Evolutionary conservation across 2,797 vertebrate genomes (phyloP).

Genomic region (Cyprinella venusta): DNA sequence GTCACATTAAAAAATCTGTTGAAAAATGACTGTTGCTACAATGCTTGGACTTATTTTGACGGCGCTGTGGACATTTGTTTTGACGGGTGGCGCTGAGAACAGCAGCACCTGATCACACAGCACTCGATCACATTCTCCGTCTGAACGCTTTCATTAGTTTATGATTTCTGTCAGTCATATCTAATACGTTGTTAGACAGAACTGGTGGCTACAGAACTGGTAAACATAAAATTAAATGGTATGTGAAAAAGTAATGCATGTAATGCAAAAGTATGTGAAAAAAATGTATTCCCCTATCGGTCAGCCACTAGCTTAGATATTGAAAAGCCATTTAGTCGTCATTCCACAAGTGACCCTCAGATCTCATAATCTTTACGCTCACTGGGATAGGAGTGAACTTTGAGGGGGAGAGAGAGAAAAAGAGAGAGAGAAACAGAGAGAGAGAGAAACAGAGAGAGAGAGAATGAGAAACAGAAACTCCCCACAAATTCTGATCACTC

Average conservation of each 20-base stretch:
- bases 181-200: no score
- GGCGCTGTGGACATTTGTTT: no score
- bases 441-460: not conserved
- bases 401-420: not conserved
- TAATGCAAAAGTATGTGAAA: no score
- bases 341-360: constrained; percentile 53
- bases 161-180: no score
- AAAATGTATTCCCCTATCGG: no score
- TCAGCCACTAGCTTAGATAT: not conserved
- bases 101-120: no score
- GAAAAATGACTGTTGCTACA: not conserved
- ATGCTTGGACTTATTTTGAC: not conserved
- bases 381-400: constrained; percentile 50
- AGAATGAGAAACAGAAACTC: not conserved
- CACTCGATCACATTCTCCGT: no score
- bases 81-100: no score
- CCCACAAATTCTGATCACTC: constrained; percentile 21
- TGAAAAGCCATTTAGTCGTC: not conserved
- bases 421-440: not conserved
- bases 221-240: no score
- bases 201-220: no score
- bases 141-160: no score
- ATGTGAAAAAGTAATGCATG: no score
- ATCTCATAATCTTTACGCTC: constrained; percentile 65
- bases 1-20: not conserved